These are phyloP conservation scores for Calliphora vomitoria DNA, from an alignment of 2,888 invertebrate genomes.

Conservation along the genomic window DNA sequence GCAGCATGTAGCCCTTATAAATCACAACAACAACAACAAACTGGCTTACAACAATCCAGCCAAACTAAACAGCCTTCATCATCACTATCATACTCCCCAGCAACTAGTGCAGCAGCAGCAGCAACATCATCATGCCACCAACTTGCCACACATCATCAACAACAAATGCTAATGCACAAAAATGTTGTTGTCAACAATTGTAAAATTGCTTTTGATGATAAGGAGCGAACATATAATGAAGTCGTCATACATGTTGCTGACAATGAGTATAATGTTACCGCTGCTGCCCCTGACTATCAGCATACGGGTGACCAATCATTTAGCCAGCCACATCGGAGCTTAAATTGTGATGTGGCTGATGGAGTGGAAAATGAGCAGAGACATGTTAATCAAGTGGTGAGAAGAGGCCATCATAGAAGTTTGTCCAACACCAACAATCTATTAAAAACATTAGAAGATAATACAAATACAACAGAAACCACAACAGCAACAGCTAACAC, in stretches of 20 bases:
- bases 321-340: constrained; percentile 63
- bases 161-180: constrained; percentile 79
- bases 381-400: constrained; percentile 41
- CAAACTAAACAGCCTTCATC: constrained; percentile 74
- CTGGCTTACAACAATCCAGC: constrained; percentile 62
- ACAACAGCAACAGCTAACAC: constrained; percentile 66
- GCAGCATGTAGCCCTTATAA: constrained; percentile 71
- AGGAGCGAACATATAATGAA: constrained; percentile 59
- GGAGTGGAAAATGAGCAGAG: constrained; percentile 14
- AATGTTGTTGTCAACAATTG: constrained; percentile 59
- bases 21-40: constrained; percentile 75
- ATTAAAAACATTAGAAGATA: constrained; percentile 33
- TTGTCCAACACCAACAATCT: constrained; percentile 60
- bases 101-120: constrained; percentile 41
- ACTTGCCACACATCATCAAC: constrained; percentile 75
- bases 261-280: constrained; percentile 33
- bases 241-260: constrained; percentile 64
- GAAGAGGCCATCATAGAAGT: constrained; percentile 56
- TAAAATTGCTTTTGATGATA: constrained; percentile 69
- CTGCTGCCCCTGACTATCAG: constrained; percentile 29
- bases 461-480: constrained; percentile 40
- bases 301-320: constrained; percentile 72
- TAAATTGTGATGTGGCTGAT: constrained; percentile 58
- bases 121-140: constrained; percentile 62
- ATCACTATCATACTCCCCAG: constrained; percentile 72